A percentile compares a stretch with the other conserved stretches of the same genome.
Evolutionary conservation across 2,888 invertebrate species (phyloP).

Genomic region (Eurytoma adleriae): DNA sequence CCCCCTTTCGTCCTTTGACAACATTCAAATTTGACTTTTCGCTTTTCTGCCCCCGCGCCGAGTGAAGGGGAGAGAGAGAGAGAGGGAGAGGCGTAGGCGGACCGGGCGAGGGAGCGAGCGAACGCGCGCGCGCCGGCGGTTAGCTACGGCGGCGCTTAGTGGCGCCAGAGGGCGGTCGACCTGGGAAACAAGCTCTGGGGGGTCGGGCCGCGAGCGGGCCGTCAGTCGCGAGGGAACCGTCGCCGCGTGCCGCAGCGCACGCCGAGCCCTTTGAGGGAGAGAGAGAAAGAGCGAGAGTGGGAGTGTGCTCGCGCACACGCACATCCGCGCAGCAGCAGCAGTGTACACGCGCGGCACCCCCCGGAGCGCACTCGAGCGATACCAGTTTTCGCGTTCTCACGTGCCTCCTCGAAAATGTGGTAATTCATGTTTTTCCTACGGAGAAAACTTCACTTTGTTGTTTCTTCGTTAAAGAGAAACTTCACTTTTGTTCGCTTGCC

Average conservation of each 20-base stretch:
- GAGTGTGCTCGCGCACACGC: not conserved
- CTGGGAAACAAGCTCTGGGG: slow-evolving; percentile 67
- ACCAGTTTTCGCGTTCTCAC: not conserved
- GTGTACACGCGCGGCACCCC: not conserved
- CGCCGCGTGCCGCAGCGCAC: slow-evolving; percentile 10
- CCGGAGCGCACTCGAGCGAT: slow-evolving; percentile 10
- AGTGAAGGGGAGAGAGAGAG: not conserved
- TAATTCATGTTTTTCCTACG: slow-evolving; percentile 19
- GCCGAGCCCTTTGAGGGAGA: not conserved
- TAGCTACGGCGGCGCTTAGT: slow-evolving; percentile 43
- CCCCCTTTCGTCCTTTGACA: not conserved
- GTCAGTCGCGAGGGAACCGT: slow-evolving; percentile 66
- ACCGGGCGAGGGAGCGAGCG: slow-evolving; percentile 10
- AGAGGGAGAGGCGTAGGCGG: not conserved
- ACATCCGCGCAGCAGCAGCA: not conserved
- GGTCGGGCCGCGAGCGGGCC: slow-evolving; percentile 67
- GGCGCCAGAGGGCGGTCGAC: slow-evolving; percentile 63
- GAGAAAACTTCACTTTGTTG: no score
- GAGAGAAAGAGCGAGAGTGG: not conserved
- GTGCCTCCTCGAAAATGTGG: slow-evolving; percentile 23
- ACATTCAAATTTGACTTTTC: slow-evolving; percentile 34
- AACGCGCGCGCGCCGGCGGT: slow-evolving; percentile 16
- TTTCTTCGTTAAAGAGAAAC: not conserved
- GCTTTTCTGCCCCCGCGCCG: not conserved
- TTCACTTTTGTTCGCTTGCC: not conserved